Evolutionary conservation across 2,797 vertebrate genomes (phyloP).

Genomic region (Acanthurus tractus): DNA sequence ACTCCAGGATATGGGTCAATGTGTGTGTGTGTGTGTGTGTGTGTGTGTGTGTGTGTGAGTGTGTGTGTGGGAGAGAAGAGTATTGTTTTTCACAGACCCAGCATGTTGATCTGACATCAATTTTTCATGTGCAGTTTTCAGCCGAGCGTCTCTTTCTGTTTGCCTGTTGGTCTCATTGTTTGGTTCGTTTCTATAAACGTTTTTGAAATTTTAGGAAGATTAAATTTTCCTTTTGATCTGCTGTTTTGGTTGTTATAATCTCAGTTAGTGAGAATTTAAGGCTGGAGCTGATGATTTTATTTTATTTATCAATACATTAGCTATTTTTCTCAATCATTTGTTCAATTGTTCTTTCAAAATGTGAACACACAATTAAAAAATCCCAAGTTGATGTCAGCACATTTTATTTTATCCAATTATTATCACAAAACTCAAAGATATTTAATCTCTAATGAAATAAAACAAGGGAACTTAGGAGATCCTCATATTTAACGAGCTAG

Average conservation of each 20-base stretch:
- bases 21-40: slow-evolving; percentile 17
- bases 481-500: too few species aligned
- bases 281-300: too few species aligned
- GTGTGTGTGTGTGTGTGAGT: slow-evolving; percentile 21
- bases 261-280: too few species aligned
- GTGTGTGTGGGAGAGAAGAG: slow-evolving; percentile 7
- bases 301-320: too few species aligned
- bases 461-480: too few species aligned
- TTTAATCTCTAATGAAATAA: too few species aligned
- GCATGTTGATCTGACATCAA: slow-evolving; percentile 35
- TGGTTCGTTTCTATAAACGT: not conserved
- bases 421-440: too few species aligned
- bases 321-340: too few species aligned
- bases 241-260: not conserved
- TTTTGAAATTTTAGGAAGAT: not conserved
- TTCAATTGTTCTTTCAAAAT: too few species aligned
- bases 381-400: too few species aligned
- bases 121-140: slow-evolving; percentile 53
- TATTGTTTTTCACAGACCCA: slow-evolving; percentile 47
- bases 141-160: slow-evolving; percentile 22
- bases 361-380: too few species aligned
- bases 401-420: too few species aligned
- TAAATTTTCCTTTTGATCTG: not conserved
- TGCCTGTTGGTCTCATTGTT: slow-evolving; percentile 18
- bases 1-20: slow-evolving; percentile 50